Evolutionary conservation across 2,888 invertebrate species (phyloP).

Genomic region (Frankliniella fusca): DNA sequence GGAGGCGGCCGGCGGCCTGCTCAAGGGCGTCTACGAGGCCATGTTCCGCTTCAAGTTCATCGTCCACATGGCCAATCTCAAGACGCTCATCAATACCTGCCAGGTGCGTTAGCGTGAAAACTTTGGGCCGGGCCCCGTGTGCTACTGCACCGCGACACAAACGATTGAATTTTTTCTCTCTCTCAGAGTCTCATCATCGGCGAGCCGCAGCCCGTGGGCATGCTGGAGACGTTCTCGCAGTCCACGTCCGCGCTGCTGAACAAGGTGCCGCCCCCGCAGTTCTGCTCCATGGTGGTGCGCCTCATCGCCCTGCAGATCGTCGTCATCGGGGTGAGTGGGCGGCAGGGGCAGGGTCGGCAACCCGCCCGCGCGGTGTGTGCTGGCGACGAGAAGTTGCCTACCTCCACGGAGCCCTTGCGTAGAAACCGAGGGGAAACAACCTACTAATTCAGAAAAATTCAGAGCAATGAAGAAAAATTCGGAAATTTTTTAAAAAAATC

Average conservation of each 20-base stretch:
- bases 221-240: constrained; percentile 61
- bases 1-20: constrained; percentile 90
- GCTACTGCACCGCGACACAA: not conserved
- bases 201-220: constrained; percentile 60
- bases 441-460: too few species aligned
- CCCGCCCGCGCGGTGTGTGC: not conserved
- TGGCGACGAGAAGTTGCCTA: not conserved
- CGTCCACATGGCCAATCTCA: constrained; percentile 79
- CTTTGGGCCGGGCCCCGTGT: constrained; percentile 37
- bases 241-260: constrained; percentile 83
- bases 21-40: constrained; percentile 93
- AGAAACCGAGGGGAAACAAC: too few species aligned
- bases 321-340: constrained; percentile 71
- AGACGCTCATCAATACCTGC: constrained; percentile 76
- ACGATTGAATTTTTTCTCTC: constrained; percentile 30
- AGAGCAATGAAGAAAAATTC: too few species aligned
- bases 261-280: constrained; percentile 88
- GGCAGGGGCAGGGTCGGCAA: not conserved
- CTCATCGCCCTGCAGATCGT: constrained; percentile 92
- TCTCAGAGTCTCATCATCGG: constrained; percentile 73
- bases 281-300: constrained; percentile 93
- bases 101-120: constrained; percentile 57
- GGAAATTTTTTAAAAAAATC: too few species aligned
- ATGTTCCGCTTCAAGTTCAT: constrained; percentile 91
- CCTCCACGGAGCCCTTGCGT: not conserved